Evolutionary conservation across 2,888 invertebrate species (phyloP).

Genomic region (Xylota segnis): DNA sequence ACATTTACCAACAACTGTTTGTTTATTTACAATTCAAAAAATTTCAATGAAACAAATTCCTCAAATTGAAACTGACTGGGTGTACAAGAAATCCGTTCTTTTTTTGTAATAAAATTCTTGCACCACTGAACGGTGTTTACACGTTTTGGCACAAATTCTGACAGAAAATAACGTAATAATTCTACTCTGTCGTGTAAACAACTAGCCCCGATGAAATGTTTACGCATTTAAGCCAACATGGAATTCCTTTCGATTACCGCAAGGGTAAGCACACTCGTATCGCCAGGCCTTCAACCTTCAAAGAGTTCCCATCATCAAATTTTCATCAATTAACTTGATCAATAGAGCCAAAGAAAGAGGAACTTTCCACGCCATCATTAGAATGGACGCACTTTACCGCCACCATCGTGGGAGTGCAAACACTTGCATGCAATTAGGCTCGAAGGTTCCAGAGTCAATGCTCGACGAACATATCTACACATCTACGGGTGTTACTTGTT

Average conservation of each 20-base stretch:
- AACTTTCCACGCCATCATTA: constrained; percentile 10
- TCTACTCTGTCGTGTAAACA: constrained; percentile 26
- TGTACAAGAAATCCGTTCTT: not conserved
- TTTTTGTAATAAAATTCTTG: constrained; percentile 2
- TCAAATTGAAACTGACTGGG: not conserved
- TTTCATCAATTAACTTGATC: constrained; percentile 8
- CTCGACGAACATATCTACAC: not conserved
- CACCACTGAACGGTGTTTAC: constrained; percentile 20
- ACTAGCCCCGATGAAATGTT: not conserved
- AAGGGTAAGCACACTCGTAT: not conserved
- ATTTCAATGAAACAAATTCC: constrained; percentile 12
- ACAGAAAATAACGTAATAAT: constrained; percentile 27
- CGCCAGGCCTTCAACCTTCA: not conserved
- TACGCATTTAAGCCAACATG: not conserved
- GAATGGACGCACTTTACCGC: not conserved
- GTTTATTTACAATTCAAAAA: constrained; percentile 11
- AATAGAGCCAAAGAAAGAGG: not conserved
- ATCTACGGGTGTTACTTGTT: not conserved
- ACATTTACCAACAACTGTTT: constrained; percentile 36
- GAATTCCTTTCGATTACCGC: not conserved
- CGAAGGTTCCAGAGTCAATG: constrained; percentile 38
- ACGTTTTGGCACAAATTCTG: constrained; percentile 29
- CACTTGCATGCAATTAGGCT: constrained; percentile 36
- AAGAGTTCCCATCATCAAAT: constrained; percentile 22
- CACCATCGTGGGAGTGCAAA: constrained; percentile 24